phyloP scores from a whole-genome alignment of 2,888 invertebrate species.

The Agonopterix heracliana region DNA sequence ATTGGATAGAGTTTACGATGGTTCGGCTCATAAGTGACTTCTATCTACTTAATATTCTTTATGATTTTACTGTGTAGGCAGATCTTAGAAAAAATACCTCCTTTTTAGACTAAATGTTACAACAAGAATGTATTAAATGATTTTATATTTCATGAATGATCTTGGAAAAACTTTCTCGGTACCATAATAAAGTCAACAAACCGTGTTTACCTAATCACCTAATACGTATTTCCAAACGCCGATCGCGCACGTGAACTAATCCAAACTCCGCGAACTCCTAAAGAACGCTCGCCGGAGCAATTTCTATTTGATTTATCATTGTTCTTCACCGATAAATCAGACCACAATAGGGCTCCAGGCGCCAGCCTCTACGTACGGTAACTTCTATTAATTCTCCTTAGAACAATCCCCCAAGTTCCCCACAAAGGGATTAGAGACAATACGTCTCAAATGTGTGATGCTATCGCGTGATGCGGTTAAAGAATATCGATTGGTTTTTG shows the following conservation, averaged over 20 bases:
- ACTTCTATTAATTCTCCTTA: constrained; percentile 72
- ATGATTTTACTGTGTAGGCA: too few relatives aligned
- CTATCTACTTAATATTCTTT: too few relatives aligned
- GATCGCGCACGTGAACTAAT: constrained; percentile 6
- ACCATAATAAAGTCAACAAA: too few relatives aligned
- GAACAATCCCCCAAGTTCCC: constrained; percentile 61
- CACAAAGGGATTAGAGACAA: constrained; percentile 67
- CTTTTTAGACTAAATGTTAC: too few relatives aligned
- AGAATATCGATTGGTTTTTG: neutral
- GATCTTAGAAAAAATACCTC: too few relatives aligned
- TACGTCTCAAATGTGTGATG: constrained; percentile 62
- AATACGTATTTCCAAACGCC: neutral
- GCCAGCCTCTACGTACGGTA: constrained; percentile 34
- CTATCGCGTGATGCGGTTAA: constrained; percentile 26
- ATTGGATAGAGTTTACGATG: too few relatives aligned
- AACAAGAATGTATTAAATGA: too few relatives aligned
- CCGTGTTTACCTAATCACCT: neutral
- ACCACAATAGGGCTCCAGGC: constrained; percentile 60
- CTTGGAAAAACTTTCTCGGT: too few relatives aligned
- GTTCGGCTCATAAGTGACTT: too few relatives aligned
- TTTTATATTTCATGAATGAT: too few relatives aligned
- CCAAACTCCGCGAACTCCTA: constrained; percentile 1
- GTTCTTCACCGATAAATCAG: constrained; percentile 73
- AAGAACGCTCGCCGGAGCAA: constrained; percentile 43
- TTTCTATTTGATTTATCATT: constrained; percentile 74